Evolutionary conservation across 2,797 vertebrate genomes (phyloP), one percentile per base, ranked within the genome.

Genomic region (Diceros bicornis): DNA sequence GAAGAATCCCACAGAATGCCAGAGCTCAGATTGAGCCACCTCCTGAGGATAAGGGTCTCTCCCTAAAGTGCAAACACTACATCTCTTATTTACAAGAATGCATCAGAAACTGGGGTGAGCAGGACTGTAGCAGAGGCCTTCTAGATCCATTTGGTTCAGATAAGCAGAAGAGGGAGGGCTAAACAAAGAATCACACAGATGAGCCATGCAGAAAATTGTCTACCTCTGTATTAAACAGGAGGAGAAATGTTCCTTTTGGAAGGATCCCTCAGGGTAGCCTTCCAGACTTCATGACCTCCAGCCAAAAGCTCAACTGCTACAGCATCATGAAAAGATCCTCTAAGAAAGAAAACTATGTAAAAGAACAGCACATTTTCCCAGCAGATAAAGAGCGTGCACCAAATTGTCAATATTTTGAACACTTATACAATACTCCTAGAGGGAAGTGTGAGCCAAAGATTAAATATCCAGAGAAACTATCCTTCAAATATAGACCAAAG

Each of bases 391-490:
- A 95, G 10, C 68, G 66, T 34, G 32, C 66, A 86, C 14, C 57
- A 18, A 72, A 61, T 29, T 59, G 23, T 72, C 27, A 62, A 75
- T 55, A 52, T 64, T 86, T 95, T 74, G 50, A 97, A 50, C 27
- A 57, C 3, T 23, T 64, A 21, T 11, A 61, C 14, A 44, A 21
- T 79, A 87, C 25, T 86, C 16, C 55, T 72, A 75, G 44, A 64
- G 59, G 11, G 7, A 97, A 62, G 7, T 14, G 7, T 41, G 14
- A 84, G 11, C 9, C 84, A 87, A 68, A 82, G 59, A 87, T 94
- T 64, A 87, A 95, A 86, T 89, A 86, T 21, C 34, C 50, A 71
- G 83, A 12, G 44, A 55, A 93, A 77, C 29, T 92, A 34, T 78
- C 62, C 41, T 91, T 89, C 37, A 77, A 34, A 32, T 74, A 16